phyloP scores from a whole-genome alignment of 2,113 vertebrate species.

The Notarius quadriscutis region DNA sequence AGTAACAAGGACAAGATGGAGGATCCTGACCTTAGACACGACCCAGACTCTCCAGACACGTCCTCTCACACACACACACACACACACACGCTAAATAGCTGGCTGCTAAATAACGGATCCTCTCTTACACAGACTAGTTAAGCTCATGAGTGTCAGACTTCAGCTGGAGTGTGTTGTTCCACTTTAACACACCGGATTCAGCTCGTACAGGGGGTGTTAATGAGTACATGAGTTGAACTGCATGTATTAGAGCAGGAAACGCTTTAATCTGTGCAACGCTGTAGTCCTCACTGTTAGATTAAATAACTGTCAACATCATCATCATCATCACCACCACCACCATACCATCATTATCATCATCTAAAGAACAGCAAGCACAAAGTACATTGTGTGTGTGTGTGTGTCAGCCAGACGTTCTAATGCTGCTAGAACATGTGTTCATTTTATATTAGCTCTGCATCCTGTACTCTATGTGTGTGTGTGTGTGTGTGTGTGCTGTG shows the following conservation, averaged over 20 bases:
- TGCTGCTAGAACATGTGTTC: neutral
- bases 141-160: neutral
- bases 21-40: conserved; percentile 32
- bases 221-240: neutral
- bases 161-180: neutral
- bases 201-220: neutral
- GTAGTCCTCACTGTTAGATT: neutral
- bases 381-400: neutral
- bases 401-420: neutral
- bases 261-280: neutral
- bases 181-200: neutral
- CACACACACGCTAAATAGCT: conserved; percentile 7
- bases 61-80: neutral
- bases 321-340: neutral
- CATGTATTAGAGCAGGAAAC: neutral
- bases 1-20: conserved; percentile 40
- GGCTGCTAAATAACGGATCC: neutral
- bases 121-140: neutral
- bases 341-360: neutral
- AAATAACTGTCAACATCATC: neutral
- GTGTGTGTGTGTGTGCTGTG: neutral
- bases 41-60: conserved; percentile 34
- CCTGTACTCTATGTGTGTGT: neutral
- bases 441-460: neutral
- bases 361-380: neutral